Evolutionary conservation across 2,888 invertebrate species (phyloP), one percentile per base, ranked within the genome.

Genomic region (Elaeidobius kamerunicus): DNA sequence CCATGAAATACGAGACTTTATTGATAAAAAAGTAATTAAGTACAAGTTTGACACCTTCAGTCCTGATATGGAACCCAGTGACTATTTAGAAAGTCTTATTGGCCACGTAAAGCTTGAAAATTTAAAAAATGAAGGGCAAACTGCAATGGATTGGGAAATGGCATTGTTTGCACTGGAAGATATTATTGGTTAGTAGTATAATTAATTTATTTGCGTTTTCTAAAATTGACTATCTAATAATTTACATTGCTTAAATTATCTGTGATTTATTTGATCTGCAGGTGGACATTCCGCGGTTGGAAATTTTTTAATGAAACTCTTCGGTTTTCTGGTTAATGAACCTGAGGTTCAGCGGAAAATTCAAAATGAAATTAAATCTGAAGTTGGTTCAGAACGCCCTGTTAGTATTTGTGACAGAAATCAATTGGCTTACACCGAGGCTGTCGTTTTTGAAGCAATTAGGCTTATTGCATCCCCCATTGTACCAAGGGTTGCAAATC

Each of bases 401-500:
- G 62, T 71, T n/a, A 63, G 60, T 6, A 67, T 73, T 34, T 62
- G 64, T 15, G 76, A 82, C 63, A 71, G 79, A 50, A 67, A 68
- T 23, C 60, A 64, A 1, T 74, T 84, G 76, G 79, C 81, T 0
- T 83, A 82, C 64, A 79, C 79, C 0, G 81, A 83, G 64, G 80
- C 81, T 1, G 75, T 78, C 4, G 74, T 84, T 42, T 74, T 79
- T 60, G 84, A 85, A 68, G 76, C 81, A 0, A 75, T 84, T n/a
- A 71, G 84, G 47, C 64, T 81, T 39, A 80, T 83, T 48, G 78
- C 83, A 3, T 84, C 84, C 11, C 84, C 84, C 0, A 84, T 85
- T 45, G 83, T 85, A 0, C 85, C 85, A 0, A 81, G 84, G 63
- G 82, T 84, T 1, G 79, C 84, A 12, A 82, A 77, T 56, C 77